Evolutionary conservation across 2,113 vertebrate genomes (phyloP).

Genomic region (Guaruba guarouba): DNA sequence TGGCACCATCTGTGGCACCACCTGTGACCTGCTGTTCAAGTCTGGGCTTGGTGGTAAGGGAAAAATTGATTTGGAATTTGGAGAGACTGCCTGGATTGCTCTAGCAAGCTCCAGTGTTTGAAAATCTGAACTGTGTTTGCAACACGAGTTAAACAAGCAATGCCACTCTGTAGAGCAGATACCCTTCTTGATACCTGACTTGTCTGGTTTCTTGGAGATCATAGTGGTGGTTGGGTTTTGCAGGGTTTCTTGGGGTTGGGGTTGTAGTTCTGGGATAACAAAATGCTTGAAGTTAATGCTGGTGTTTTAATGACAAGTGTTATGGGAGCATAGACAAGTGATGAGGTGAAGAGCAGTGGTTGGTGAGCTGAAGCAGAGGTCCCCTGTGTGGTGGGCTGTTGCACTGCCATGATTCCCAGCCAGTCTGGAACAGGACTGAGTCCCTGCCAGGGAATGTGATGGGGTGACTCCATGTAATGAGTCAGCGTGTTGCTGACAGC

Average conservation of each 20-base stretch:
- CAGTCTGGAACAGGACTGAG: background rate
- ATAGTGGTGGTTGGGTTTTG: background rate
- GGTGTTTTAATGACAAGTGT: background rate
- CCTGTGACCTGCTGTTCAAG: background rate
- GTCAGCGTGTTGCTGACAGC: background rate
- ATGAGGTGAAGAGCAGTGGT: background rate
- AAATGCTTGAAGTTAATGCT: background rate
- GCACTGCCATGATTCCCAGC: rapidly evolving
- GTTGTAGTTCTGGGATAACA: background rate
- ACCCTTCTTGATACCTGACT: background rate
- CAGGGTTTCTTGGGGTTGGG: background rate
- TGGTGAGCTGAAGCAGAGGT: background rate
- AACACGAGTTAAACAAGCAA: background rate
- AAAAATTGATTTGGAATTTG: background rate
- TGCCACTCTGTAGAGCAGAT: background rate
- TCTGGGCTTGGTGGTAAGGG: background rate
- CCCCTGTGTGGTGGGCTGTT: background rate
- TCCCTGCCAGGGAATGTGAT: background rate
- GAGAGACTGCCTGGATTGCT: background rate
- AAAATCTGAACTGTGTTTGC: background rate
- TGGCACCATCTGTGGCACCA: background rate
- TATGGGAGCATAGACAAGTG: background rate
- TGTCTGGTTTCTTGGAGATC: background rate
- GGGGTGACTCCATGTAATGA: background rate
- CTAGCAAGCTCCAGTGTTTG: background rate